phyloP scores from a whole-genome alignment of 1,140 invertebrate species.

The Campoletis sonorensis region DNA sequence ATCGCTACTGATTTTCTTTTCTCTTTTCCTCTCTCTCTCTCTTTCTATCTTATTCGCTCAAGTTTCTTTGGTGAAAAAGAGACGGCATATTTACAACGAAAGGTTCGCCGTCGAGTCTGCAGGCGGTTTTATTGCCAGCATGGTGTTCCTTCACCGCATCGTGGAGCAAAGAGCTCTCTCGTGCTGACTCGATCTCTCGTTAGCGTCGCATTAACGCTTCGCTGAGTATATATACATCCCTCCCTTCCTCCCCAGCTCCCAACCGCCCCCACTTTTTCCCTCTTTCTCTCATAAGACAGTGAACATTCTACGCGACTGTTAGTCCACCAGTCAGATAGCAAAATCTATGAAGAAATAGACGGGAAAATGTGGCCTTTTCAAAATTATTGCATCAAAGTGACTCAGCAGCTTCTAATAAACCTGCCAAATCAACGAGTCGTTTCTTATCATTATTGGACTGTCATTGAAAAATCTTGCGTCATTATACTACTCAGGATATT shows the following conservation, averaged over 20 bases:
- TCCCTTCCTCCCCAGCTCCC: background rate
- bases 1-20: background rate
- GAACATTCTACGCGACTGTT: background rate
- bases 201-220: constrained; percentile 44
- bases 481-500: too few species aligned
- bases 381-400: background rate
- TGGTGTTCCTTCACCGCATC: constrained; percentile 21
- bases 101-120: background rate
- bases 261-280: background rate
- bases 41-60: too few species aligned
- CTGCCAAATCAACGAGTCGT: background rate
- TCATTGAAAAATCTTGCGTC: too few species aligned
- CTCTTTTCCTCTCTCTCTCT: background rate
- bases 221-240: constrained; percentile 30
- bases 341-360: background rate
- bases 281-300: background rate
- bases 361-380: background rate
- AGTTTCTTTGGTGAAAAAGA: background rate
- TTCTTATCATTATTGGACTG: too few species aligned
- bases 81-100: background rate
- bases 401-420: background rate
- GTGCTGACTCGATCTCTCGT: constrained; percentile 31
- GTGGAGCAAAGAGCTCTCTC: background rate
- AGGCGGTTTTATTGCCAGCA: background rate
- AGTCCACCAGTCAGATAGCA: background rate